These are phyloP conservation scores for Seriola rivoliana DNA, from an alignment of 2,113 vertebrate species.

Conservation along the genomic window DNA sequence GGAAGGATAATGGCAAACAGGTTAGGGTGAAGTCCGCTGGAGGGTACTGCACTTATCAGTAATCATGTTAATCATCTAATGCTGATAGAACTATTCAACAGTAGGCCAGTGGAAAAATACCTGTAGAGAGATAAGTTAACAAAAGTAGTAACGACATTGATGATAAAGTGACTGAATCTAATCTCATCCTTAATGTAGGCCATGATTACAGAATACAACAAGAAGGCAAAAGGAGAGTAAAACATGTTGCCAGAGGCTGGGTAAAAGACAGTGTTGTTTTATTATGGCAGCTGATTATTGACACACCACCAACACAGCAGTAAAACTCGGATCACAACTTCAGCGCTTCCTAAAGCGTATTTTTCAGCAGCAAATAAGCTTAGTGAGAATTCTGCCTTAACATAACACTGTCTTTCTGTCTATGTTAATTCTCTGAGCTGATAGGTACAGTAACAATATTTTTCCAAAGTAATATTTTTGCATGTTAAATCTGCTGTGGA, in stretches of 20 bases:
- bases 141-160: background rate
- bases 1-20: background rate
- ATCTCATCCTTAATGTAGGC: background rate
- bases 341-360: background rate
- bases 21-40: background rate
- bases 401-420: background rate
- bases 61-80: background rate
- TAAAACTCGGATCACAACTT: background rate
- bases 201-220: background rate
- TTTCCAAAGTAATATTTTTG: background rate
- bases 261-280: background rate
- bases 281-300: background rate
- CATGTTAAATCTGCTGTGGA: background rate
- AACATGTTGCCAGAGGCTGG: background rate
- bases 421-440: background rate
- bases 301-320: too few species aligned
- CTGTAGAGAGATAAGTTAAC: background rate
- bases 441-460: background rate
- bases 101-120: background rate
- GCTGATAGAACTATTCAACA: background rate
- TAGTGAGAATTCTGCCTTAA: background rate
- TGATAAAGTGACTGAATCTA: background rate
- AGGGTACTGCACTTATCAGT: background rate
- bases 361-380: constrained; percentile 4
- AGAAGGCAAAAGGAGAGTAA: background rate